A percentile compares a stretch with the other conserved stretches of the same genome.
Conservation (phyloP, 2,888 invertebrate species). For the Spisula subtruncata region DNA sequence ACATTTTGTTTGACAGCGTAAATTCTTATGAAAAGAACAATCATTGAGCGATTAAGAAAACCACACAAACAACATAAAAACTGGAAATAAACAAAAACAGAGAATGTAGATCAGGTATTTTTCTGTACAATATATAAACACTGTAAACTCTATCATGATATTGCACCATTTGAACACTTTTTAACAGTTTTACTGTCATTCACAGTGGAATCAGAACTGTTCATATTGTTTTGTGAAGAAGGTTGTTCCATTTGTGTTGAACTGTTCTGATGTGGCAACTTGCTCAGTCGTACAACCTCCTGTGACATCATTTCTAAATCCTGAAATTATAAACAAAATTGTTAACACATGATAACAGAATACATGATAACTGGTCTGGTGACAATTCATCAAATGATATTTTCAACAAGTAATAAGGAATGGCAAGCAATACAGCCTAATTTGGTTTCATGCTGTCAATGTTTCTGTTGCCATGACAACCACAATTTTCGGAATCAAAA, state of each 20-base stretch:
- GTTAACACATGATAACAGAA: background rate
- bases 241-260: background rate
- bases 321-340: conserved; percentile 64
- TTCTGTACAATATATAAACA: background rate
- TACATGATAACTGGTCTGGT: no score
- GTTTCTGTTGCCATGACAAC: no score
- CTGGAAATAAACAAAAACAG: background rate
- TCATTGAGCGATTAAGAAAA: background rate
- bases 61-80: no score
- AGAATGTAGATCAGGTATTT: background rate
- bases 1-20: background rate
- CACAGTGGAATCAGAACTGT: conserved; percentile 4
- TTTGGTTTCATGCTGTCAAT: no score
- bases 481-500: no score
- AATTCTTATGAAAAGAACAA: background rate
- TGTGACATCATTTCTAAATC: conserved; percentile 83
- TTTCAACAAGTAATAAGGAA: no score
- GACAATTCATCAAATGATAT: no score
- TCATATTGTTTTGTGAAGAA: background rate
- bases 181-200: conserved; percentile 16
- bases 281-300: conserved; percentile 83
- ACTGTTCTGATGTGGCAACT: conserved; percentile 59
- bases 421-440: no score
- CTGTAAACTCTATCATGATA: conserved; percentile 39
- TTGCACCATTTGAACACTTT: conserved; percentile 37